Base-by-base conservation (phyloP, 2,113 vertebrate genomes). In the Hippocampus comes region DNA sequence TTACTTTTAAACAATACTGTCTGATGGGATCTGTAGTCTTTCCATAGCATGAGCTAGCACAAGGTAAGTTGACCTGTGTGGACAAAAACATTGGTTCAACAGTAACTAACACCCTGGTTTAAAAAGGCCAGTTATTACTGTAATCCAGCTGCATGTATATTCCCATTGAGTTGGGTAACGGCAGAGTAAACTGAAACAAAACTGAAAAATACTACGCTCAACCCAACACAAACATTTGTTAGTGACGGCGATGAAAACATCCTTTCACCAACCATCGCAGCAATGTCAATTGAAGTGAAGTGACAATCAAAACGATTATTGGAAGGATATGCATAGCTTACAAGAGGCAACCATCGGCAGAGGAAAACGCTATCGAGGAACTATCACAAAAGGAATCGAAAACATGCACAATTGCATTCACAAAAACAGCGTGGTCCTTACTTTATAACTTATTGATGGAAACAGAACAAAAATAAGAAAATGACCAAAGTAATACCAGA, bases 311-410 rank as follows among this genome's bases (percentile, higher is more conserved):
- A 76, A 67, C 67, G 48, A 49, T 21, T 46, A 43, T 27, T 76
- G 70, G 34, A 57, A 57, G 59, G 41, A 64, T 83, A 87, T 90
- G 91, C 90, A 91, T 91, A 91, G 88, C 78, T 90, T 82, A 84
- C 82, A 86, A 81, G 84, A 92, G 90, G 90, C 88, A 90, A 85
- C 86, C 73, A 73, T 81, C 82, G 88, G 90, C 81, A 87, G 76
- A 85, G 41, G 17, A 48, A 48, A 4, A 51, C 27, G 72, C 60
- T 57, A 78, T 38, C 34, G 34, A 38, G 34, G 34, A 67, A 67
- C 55, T 38, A 68, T 71, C 78, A 86, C 72, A 84, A 70, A 71
- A 72, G 76, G 66, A 63, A 67, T 59, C 76, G 15, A 69, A 68
- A 75, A 77, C 81, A 83, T 78, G 75, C 79, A 80, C 60, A 82